Evolutionary conservation across 2,113 vertebrate genomes (phyloP), one percentile per base, ranked within the genome.

Genomic region (Chaetops frenatus): DNA sequence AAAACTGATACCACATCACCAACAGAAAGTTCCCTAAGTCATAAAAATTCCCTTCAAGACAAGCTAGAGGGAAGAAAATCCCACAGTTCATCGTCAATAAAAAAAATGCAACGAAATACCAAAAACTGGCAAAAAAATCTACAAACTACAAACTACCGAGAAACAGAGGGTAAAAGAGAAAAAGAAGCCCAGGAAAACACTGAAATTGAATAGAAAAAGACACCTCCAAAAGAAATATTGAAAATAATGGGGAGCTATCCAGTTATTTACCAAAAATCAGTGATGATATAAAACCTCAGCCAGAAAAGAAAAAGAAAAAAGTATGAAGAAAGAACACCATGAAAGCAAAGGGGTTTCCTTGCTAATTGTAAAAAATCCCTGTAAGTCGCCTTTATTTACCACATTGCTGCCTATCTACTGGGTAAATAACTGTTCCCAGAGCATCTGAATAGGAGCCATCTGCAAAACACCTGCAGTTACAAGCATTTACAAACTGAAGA

Each of bases 21-120:
- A 61, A 42, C 10, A 35, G 8, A 38, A 80, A 38, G 3, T 22
- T 90, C 7, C 7, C 18, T 44, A 62, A 71, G 23, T 56, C 19
- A 54, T 7, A 70, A 64, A 29, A 21, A 42, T 44, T 38, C 4
- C 5, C 10, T 71, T 14, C 38, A 83, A 71, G 5, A 40, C 3
- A 1, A 3, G 1, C 1, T 71, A 61, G 36, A 61, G 1, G 1
- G 7, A 17, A 40, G 10, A 66, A n/a, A 27, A 18, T 3, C 3
- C 7, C 23, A 47, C 12, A 61, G 14, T 50, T 57, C 6, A 76
- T 29, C 17, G 42, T 15, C 3, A 35, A 10, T 38, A 67, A 81
- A 48, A 56, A 35, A 28, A 23, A 48, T 3, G 1, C 33, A 7
- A 47, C 6, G 20, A 36, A 90, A 53, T 19, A 61, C 3, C 3